Conservation (phyloP, 2,797 vertebrate genomes). For the Coendou prehensilis region DNA sequence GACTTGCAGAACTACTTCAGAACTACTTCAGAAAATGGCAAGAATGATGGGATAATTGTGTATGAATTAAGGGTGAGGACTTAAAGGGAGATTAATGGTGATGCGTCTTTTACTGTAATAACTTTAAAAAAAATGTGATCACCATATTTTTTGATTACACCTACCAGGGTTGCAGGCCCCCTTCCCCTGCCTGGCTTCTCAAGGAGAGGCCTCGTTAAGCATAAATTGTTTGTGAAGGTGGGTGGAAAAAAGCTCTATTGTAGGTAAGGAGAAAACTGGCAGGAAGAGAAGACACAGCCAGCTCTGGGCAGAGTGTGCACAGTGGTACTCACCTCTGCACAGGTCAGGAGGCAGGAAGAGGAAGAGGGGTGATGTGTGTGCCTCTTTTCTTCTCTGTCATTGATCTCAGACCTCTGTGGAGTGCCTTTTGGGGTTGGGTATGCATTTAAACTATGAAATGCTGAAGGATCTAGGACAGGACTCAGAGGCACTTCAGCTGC, state of each 20-base stretch:
- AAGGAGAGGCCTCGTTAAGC: not conserved
- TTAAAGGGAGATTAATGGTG: not conserved
- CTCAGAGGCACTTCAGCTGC: not conserved
- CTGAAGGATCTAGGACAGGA: not conserved
- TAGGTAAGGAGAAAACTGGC: not conserved
- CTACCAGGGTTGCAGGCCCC: not conserved
- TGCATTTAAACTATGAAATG: not conserved
- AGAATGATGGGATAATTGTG: not conserved
- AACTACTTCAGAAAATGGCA: not conserved
- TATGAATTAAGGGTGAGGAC: not conserved
- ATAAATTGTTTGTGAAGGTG: not conserved
- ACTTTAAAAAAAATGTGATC: not conserved
- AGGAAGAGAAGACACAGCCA: not conserved
- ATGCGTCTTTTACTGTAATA: not conserved
- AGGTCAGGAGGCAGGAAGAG: not conserved
- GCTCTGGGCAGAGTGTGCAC: not conserved
- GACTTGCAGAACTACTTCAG: not conserved
- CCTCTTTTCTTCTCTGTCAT: not conserved
- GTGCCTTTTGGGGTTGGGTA: not conserved
- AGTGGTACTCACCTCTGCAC: fast-evolving
- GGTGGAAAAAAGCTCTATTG: not conserved
- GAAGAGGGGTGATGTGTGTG: not conserved
- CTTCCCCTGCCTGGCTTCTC: not conserved
- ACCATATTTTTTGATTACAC: not conserved
- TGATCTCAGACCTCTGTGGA: too few species aligned